phyloP scores from a whole-genome alignment of 2,113 vertebrate species.

The Sphyrna mokarran region DNA sequence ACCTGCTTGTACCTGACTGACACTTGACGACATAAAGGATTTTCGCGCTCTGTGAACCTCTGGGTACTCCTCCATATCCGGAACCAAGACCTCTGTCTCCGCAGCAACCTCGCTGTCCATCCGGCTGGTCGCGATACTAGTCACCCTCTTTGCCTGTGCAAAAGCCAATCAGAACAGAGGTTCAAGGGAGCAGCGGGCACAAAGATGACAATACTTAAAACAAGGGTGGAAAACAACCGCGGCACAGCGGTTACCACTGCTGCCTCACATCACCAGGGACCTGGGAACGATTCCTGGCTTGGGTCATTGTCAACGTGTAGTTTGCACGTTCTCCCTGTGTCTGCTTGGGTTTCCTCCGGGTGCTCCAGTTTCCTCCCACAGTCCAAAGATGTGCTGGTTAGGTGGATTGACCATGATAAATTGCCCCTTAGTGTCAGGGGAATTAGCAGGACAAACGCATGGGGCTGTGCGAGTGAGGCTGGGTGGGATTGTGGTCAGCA shows the following conservation, averaged over 20 bases:
- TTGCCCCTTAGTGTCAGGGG: too few species aligned
- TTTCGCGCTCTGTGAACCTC: not conserved
- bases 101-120: conserved; percentile 72
- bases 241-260: too few species aligned
- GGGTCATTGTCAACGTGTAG: too few species aligned
- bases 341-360: too few species aligned
- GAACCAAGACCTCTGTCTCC: conserved; percentile 46
- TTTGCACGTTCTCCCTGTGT: too few species aligned
- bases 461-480: conserved; percentile 55
- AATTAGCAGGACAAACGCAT: conserved; percentile 44
- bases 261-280: too few species aligned
- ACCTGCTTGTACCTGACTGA: not conserved
- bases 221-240: not conserved
- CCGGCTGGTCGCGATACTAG: conserved; percentile 60
- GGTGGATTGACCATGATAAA: too few species aligned
- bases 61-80: not conserved
- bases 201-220: not conserved
- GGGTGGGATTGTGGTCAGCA: too few species aligned
- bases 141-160: not conserved
- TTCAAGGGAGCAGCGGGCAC: not conserved
- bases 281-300: too few species aligned
- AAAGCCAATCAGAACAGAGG: not conserved
- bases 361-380: too few species aligned
- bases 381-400: too few species aligned
- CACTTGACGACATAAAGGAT: not conserved